phyloP scores from a whole-genome alignment of 2,888 invertebrate genomes.

The Synergus umbraculus region DNA sequence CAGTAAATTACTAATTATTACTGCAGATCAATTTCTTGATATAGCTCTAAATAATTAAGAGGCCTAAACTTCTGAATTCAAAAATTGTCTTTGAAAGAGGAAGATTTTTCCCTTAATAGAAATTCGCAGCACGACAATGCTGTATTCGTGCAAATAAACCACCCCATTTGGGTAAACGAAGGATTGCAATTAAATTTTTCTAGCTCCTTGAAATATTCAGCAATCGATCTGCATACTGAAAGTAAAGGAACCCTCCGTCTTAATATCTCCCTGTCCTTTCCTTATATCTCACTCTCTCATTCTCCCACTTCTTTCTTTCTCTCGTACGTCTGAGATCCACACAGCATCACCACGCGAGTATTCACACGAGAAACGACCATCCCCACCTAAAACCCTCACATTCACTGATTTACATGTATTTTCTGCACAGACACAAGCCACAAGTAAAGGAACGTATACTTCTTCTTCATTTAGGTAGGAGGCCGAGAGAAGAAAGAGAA shows the following conservation, averaged over 20 bases:
- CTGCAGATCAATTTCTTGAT: too few relatives aligned
- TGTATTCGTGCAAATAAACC: conserved; percentile 31
- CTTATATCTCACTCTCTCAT: conserved; percentile 40
- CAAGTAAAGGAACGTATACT: conserved; percentile 60
- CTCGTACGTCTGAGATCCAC: conserved; percentile 48
- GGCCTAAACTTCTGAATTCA: neutral
- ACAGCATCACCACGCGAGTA: conserved; percentile 60
- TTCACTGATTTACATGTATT: conserved; percentile 15
- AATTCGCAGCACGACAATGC: conserved; percentile 17
- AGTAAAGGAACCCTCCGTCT: conserved; percentile 59
- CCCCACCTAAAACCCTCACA: conserved; percentile 32
- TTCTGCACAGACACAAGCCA: conserved; percentile 28
- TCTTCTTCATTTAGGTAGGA: conserved; percentile 63
- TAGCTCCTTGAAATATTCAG: conserved; percentile 49
- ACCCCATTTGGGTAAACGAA: conserved; percentile 39
- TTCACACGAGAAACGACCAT: conserved; percentile 57
- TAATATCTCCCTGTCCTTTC: conserved; percentile 58
- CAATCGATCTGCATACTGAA: conserved; percentile 57
- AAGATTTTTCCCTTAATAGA: neutral
- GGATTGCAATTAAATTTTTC: conserved; percentile 43
- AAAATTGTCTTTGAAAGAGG: neutral
- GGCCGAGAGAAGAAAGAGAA: conserved; percentile 46
- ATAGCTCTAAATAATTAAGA: too few relatives aligned
- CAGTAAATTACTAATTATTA: too few relatives aligned
- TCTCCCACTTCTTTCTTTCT: conserved; percentile 31